phyloP scores from a whole-genome alignment of 1,140 invertebrate species.

The Ditylenchus dipsaci region DNA sequence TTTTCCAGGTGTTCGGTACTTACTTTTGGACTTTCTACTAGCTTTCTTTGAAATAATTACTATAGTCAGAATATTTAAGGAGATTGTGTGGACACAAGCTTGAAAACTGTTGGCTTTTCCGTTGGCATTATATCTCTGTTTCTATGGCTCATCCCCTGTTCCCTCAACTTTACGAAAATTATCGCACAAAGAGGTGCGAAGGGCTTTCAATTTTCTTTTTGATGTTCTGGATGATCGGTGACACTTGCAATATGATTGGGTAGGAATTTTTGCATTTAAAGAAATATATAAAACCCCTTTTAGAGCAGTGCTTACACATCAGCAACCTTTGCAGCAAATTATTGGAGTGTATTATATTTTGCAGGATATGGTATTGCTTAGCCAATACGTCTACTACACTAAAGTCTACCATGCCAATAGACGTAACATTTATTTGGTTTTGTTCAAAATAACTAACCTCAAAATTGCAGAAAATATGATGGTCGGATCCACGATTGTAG shows the following conservation, averaged over 20 bases:
- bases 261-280: too few species aligned
- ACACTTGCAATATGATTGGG: constrained; percentile 57
- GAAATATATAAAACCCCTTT: too few species aligned
- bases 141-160: constrained; percentile 45
- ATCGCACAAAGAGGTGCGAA: constrained; percentile 43
- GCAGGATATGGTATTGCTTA: constrained; percentile 53
- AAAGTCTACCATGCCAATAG: constrained; percentile 39
- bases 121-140: constrained; percentile 44
- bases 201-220: constrained; percentile 46
- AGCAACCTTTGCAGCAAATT: constrained; percentile 56
- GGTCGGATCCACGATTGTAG: constrained; percentile 21
- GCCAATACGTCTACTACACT: constrained; percentile 52
- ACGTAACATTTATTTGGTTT: constrained; percentile 15
- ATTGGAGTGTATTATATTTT: constrained; percentile 58
- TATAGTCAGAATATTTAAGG: constrained; percentile 33
- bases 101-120: constrained; percentile 40
- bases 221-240: constrained; percentile 52
- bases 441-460: too few species aligned
- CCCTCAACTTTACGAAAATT: constrained; percentile 49
- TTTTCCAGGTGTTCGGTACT: neutral
- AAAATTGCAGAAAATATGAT: constrained; percentile 12
- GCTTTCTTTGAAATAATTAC: too few species aligned
- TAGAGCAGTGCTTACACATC: constrained; percentile 51
- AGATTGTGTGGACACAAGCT: constrained; percentile 43
- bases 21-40: too few species aligned